Evolutionary conservation across 1,140 invertebrate genomes (phyloP).

Genomic region (Pseudomyrmex dendroicus): DNA sequence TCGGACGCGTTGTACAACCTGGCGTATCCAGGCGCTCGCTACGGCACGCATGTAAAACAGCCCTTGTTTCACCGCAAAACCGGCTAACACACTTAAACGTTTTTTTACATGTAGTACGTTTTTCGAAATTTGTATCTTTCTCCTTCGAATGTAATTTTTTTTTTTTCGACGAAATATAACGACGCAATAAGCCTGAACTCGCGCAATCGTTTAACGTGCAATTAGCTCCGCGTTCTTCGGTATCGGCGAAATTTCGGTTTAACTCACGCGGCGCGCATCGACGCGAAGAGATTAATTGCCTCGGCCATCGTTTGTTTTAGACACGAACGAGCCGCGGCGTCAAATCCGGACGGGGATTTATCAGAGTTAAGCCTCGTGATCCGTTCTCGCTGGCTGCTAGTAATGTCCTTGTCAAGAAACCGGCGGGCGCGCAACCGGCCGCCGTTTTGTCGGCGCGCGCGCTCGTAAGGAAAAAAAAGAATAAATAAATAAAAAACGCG

Average conservation of each 20-base stretch:
- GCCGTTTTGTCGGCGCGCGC: slow-evolving; percentile 28
- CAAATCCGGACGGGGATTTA: slow-evolving; percentile 54
- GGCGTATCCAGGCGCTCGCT: slow-evolving; percentile 41
- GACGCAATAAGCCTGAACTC: background rate
- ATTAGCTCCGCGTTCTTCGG: slow-evolving; percentile 38
- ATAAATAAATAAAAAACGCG: slow-evolving; percentile 23
- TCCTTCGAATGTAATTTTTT: background rate
- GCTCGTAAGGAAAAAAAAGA: slow-evolving; percentile 35
- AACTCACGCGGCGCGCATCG: slow-evolving; percentile 7
- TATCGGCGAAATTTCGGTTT: slow-evolving; percentile 38
- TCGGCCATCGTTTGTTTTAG: slow-evolving; percentile 36
- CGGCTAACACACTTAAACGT: no score
- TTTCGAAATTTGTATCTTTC: background rate
- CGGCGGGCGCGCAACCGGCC: slow-evolving; percentile 27
- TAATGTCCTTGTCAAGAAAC: slow-evolving; percentile 55
- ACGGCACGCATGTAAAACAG: slow-evolving; percentile 23
- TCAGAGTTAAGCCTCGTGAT: slow-evolving; percentile 54
- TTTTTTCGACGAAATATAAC: background rate
- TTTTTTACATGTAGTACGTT: background rate
- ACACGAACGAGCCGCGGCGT: slow-evolving; percentile 35
- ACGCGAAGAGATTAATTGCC: slow-evolving; percentile 40
- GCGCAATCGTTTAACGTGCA: slow-evolving; percentile 38
- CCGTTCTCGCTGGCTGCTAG: slow-evolving; percentile 20
- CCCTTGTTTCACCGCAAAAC: background rate
- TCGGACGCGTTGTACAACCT: slow-evolving; percentile 58